A percentile compares a stretch with the other conserved stretches of the same genome.
Evolutionary conservation across 2,888 invertebrate genomes (phyloP).

Genomic region (Axea sp.): DNA sequence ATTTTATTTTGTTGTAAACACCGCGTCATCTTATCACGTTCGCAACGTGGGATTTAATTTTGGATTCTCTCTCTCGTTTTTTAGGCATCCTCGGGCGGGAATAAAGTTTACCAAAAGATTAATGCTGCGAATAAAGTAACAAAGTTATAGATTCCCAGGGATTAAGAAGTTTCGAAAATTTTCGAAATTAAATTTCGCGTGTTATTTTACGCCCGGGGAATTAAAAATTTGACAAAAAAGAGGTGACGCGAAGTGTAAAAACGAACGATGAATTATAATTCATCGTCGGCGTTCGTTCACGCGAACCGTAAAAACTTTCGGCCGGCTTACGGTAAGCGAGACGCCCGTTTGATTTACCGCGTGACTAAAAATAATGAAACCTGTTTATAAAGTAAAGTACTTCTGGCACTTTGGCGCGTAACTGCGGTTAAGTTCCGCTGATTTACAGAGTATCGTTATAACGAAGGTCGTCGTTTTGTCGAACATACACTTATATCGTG

Average conservation of each 20-base stretch:
- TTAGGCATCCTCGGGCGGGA: constrained; percentile 19
- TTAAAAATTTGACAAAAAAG: constrained; percentile 44
- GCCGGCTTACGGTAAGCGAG: constrained; percentile 52
- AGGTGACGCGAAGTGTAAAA: constrained; percentile 12
- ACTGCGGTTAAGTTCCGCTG: constrained; percentile 57
- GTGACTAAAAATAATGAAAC: constrained; percentile 65
- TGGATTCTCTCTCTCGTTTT: constrained; percentile 19
- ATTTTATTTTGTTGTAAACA: constrained; percentile 62
- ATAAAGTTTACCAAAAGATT: constrained; percentile 46
- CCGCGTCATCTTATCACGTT: constrained; percentile 55
- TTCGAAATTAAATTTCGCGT: constrained; percentile 38
- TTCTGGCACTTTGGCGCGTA: constrained; percentile 53
- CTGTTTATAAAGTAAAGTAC: constrained; percentile 66
- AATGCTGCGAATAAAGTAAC: constrained; percentile 52
- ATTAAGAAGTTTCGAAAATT: constrained; percentile 56
- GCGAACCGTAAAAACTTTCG: constrained; percentile 57
- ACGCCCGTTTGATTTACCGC: constrained; percentile 63
- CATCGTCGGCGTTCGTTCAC: constrained; percentile 51
- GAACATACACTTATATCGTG: constrained; percentile 7
- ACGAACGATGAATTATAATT: constrained; percentile 51
- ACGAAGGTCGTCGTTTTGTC: constrained; percentile 50
- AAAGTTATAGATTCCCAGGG: constrained; percentile 51
- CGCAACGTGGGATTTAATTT: constrained; percentile 39
- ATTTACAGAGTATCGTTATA: constrained; percentile 64
- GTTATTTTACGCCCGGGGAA: constrained; percentile 33